Evolutionary conservation across 2,113 vertebrate species (phyloP).

Genomic region (Cyanoramphus novaezelandiae): DNA sequence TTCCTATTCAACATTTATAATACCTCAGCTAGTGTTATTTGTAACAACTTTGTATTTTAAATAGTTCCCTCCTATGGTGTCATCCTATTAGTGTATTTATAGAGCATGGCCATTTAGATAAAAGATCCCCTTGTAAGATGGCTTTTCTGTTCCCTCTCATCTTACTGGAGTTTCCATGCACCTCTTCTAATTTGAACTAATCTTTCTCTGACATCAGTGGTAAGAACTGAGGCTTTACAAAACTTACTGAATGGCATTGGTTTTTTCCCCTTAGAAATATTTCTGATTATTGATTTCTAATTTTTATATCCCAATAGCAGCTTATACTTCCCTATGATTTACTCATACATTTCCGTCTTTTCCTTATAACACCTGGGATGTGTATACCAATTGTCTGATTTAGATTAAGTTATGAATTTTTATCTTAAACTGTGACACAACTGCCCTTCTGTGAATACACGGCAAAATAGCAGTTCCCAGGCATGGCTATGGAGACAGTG

Average conservation of each 20-base stretch:
- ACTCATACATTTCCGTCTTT: not conserved
- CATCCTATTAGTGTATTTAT: not conserved
- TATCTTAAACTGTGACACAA: not conserved
- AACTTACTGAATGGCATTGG: rapidly evolving
- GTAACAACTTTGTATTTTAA: not conserved
- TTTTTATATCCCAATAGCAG: not conserved
- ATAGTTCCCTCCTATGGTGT: not conserved
- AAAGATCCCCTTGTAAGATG: not conserved
- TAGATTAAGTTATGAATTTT: not conserved
- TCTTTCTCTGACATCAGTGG: not conserved
- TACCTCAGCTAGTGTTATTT: not conserved
- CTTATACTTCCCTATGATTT: not conserved
- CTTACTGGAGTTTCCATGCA: not conserved
- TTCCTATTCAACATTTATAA: not conserved
- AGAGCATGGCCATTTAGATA: not conserved
- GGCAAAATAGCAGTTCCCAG: not conserved
- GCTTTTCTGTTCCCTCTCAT: not conserved
- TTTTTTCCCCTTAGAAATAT: not conserved
- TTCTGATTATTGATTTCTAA: not conserved
- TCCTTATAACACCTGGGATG: not conserved
- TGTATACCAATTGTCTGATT: not conserved
- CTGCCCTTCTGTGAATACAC: not conserved
- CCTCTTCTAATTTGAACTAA: not conserved
- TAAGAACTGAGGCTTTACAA: not conserved
- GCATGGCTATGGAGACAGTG: not conserved